phyloP scores from a whole-genome alignment of 2,888 invertebrate species.

The Lasioglossum pauxillum region DNA sequence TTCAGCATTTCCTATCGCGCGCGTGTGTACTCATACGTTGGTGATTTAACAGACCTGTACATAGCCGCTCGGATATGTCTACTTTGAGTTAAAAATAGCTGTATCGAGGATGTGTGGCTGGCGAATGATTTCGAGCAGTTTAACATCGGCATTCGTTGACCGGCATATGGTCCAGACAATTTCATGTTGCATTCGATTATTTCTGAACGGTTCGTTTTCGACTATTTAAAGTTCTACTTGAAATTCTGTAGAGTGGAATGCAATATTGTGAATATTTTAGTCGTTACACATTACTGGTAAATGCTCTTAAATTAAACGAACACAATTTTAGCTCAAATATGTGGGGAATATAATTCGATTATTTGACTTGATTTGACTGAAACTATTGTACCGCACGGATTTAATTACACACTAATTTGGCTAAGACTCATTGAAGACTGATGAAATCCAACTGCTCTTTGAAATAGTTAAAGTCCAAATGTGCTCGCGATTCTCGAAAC shows the following conservation, averaged over 20 bases:
- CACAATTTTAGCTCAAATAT: neutral
- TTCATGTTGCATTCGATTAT: neutral
- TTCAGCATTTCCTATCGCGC: constrained; percentile 76
- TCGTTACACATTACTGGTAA: neutral
- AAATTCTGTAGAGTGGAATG: too few relatives aligned
- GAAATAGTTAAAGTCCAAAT: neutral
- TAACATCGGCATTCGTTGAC: neutral
- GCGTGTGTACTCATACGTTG: constrained; percentile 11
- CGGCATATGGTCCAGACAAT: neutral
- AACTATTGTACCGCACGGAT: neutral
- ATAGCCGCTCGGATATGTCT: constrained; percentile 24
- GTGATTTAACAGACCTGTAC: constrained; percentile 6
- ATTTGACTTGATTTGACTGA: neutral
- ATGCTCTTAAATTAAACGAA: neutral
- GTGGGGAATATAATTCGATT: too few relatives aligned
- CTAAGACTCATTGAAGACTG: neutral
- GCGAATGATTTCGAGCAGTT: neutral
- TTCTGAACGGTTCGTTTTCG: neutral
- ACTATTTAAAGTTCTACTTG: neutral
- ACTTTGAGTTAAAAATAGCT: constrained; percentile 81
- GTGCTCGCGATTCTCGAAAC: neutral
- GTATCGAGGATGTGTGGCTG: constrained; percentile 43
- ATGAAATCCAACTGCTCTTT: neutral
- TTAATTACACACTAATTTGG: neutral
- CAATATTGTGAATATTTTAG: neutral